Evolutionary conservation across 2,888 invertebrate genomes (phyloP), one percentile per base, ranked within the genome.

Genomic region (Hemithea aestivaria): DNA sequence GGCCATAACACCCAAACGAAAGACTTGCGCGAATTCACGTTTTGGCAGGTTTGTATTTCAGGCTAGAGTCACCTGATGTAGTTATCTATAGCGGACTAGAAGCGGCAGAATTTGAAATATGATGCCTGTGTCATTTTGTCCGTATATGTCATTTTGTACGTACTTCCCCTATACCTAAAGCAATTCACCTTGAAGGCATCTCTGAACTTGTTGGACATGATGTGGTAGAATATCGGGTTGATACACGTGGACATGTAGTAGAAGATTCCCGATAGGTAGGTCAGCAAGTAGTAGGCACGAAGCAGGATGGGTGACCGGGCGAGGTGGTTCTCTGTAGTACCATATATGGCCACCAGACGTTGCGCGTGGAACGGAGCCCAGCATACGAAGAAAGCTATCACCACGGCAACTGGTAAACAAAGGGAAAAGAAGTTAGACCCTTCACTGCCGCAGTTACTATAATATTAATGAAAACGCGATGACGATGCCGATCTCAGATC

Each of bases 341-440:
- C 90, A 75, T 96, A 93, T 44, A 93, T 91, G 6, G 93, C 93
- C 42, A 96, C 89, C 31, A 98, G 89, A 7, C 98, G 89, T 72
- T 98, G 98, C 0, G 95, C 94, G 76, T 98, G 97, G 80, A 97
- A 97, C 1, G 98, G 97, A 0, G 94, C 95, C 95, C 95, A 95
- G 77, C 96, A 96, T 16, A 96, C 87, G 81, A 94, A 95, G 74
- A 95, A 95, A 1, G 96, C 96, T 58, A 96, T 94, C 40, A 97
- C 97, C 2, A 97, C 93, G 38, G 96, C 95, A 60, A 94, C 94
- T 94, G 90, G 16, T 5, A 16, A 16, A 16, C 16, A n/a, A n/a
- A n/a, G n/a, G n/a, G n/a, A 41, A 40, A 20, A 32, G 9, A 5
- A 12, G 4, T 6, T 7, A 7, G n/a, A n/a, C n/a, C n/a, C n/a